Conservation (phyloP, 2,888 invertebrate species). For the Mechanitis mazaeus region DNA sequence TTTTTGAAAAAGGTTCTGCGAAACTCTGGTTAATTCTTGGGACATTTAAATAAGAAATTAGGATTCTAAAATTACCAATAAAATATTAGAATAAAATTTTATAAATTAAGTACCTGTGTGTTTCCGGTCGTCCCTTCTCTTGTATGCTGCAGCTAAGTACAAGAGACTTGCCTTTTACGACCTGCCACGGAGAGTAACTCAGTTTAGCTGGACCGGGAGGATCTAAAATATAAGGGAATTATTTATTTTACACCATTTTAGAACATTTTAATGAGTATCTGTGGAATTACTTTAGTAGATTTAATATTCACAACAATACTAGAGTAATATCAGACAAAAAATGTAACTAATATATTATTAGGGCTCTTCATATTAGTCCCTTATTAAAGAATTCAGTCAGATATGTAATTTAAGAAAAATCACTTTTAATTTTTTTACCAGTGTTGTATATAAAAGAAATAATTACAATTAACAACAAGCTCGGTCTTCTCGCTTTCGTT, state of each 20-base stretch:
- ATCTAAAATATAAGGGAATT: slow-evolving; percentile 69
- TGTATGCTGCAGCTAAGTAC: slow-evolving; percentile 90
- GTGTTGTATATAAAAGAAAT: not conserved
- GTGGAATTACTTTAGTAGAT: too few species aligned
- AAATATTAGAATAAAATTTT: not conserved
- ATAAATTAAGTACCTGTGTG: slow-evolving; percentile 61
- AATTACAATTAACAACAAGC: slow-evolving; percentile 85
- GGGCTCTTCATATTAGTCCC: too few species aligned
- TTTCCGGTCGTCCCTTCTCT: slow-evolving; percentile 88
- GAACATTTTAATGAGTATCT: too few species aligned
- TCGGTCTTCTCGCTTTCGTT: slow-evolving; percentile 85
- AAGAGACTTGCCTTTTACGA: slow-evolving; percentile 88
- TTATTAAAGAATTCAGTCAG: not conserved
- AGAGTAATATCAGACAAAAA: too few species aligned
- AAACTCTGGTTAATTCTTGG: too few species aligned
- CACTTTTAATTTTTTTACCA: too few species aligned
- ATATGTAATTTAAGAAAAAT: too few species aligned
- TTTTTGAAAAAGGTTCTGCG: too few species aligned
- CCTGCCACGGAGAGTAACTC: slow-evolving; percentile 83
- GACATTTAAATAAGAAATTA: too few species aligned
- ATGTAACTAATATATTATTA: too few species aligned
- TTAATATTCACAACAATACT: too few species aligned
- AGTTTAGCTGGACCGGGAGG: slow-evolving; percentile 90
- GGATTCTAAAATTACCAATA: not conserved
- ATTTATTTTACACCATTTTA: not conserved